Evolutionary conservation across 2,113 vertebrate genomes (phyloP).

Genomic region (Lycocorax pyrrhopterus): DNA sequence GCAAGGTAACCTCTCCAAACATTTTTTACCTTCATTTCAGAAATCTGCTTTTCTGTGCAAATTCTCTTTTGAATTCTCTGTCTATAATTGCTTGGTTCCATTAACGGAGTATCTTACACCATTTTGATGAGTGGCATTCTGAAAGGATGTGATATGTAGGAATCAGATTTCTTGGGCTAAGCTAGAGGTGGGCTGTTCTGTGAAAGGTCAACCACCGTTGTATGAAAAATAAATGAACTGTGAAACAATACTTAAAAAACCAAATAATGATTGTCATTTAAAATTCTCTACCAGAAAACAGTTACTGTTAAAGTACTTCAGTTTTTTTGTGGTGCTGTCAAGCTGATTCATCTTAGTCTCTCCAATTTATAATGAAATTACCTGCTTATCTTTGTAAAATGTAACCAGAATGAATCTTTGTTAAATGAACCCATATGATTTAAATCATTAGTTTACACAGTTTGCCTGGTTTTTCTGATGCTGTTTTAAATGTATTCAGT

Average conservation of each 20-base stretch:
- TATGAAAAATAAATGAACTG: not conserved
- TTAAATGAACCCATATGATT: not conserved
- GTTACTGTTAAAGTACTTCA: not conserved
- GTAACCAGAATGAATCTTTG: not conserved
- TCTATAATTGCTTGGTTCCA: not conserved
- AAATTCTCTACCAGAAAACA: not conserved
- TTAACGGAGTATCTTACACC: not conserved
- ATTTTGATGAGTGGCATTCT: not conserved
- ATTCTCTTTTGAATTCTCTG: not conserved
- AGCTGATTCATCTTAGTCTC: not conserved
- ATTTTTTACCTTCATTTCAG: not conserved
- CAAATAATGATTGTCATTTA: not conserved
- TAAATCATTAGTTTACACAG: not conserved
- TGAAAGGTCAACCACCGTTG: not conserved
- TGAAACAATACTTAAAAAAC: not conserved
- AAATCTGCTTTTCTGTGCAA: not conserved
- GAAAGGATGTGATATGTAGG: not conserved
- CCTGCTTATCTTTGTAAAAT: not conserved
- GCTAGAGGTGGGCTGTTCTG: not conserved
- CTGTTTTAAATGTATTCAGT: not conserved
- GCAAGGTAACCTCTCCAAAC: not conserved
- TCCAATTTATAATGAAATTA: not conserved
- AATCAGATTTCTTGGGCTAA: not conserved
- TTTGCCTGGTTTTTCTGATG: not conserved
- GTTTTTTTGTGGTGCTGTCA: not conserved